Evolutionary conservation across 30 jellyfish, hydroid and myxozoan species (phyloP).

Genomic region (Pseudorhiza aurosa): DNA sequence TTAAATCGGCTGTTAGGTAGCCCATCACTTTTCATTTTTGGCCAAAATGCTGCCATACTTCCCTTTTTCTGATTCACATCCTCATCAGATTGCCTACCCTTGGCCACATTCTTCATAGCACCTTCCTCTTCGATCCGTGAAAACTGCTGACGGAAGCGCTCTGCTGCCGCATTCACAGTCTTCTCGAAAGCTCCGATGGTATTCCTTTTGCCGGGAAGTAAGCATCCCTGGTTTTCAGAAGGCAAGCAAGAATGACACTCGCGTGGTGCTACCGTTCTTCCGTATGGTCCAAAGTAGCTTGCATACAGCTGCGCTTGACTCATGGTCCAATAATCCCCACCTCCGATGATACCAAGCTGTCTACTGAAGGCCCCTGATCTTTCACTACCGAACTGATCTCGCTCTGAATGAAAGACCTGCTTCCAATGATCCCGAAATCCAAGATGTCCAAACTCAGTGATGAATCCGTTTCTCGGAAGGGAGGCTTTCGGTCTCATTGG

Average conservation of each 20-base stretch:
- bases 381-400: neutral
- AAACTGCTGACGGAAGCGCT: neutral
- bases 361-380: neutral
- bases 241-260: constrained; percentile 13
- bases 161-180: constrained; percentile 12
- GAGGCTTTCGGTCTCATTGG: constrained; percentile 15
- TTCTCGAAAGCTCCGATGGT: constrained; percentile 9
- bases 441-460: constrained; percentile 54
- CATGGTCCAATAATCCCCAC: neutral
- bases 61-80: constrained; percentile 7
- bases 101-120: neutral
- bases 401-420: neutral
- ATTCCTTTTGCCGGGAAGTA: neutral
- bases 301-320: constrained; percentile 3
- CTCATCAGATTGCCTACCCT: neutral
- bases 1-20: neutral
- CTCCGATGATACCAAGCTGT: neutral
- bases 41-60: constrained; percentile 29
- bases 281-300: neutral
- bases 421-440: constrained; percentile 51
- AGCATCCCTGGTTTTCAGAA: neutral
- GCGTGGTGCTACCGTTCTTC: neutral
- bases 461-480: constrained; percentile 16
- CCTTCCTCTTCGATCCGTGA: neutral
- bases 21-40: neutral